These are phyloP conservation scores for Drosophila histrio DNA, from an alignment of 2,888 invertebrate species.

Conservation along the genomic window DNA sequence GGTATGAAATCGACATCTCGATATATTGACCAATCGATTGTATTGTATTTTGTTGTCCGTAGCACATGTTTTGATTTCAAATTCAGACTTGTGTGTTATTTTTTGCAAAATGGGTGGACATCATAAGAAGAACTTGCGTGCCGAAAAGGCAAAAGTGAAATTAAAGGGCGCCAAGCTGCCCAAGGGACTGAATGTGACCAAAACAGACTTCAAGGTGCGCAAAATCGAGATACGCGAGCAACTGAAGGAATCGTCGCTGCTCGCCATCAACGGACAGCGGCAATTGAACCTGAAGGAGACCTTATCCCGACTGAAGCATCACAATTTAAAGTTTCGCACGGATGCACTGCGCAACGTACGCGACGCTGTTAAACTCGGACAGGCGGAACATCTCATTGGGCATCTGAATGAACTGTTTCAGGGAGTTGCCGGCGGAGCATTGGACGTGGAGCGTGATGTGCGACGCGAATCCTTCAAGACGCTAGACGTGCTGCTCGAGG, in stretches of 20 bases:
- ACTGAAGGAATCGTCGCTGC: slow-evolving; percentile 57
- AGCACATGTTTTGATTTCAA: slow-evolving; percentile 42
- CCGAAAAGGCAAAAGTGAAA: slow-evolving; percentile 95
- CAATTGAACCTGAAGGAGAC: slow-evolving; percentile 79
- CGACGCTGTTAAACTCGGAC: slow-evolving; percentile 83
- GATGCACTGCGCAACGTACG: slow-evolving; percentile 81
- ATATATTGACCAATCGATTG: background rate
- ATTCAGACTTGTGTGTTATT: background rate
- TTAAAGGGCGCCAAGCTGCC: slow-evolving; percentile 92
- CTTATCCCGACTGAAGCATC: slow-evolving; percentile 85
- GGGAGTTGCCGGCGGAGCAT: slow-evolving; percentile 88
- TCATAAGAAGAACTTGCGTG: slow-evolving; percentile 90
- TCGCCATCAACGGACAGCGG: slow-evolving; percentile 36
- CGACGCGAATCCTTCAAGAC: slow-evolving; percentile 85
- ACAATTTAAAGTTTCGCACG: slow-evolving; percentile 81
- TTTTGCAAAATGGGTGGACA: slow-evolving; percentile 79
- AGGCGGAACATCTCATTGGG: slow-evolving; percentile 85
- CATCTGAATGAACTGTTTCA: slow-evolving; percentile 87
- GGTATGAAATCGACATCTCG: slow-evolving; percentile 11
- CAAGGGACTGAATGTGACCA: slow-evolving; percentile 95
- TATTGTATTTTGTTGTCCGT: background rate
- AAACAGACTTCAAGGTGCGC: slow-evolving; percentile 94
- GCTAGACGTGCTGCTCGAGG: slow-evolving; percentile 81
- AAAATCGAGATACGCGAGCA: slow-evolving; percentile 94
- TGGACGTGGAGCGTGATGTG: slow-evolving; percentile 89